A percentile compares a stretch with the other conserved stretches of the same genome.
Evolutionary conservation across 2,797 vertebrate genomes (phyloP).

Genomic region (Ciconia nigra): DNA sequence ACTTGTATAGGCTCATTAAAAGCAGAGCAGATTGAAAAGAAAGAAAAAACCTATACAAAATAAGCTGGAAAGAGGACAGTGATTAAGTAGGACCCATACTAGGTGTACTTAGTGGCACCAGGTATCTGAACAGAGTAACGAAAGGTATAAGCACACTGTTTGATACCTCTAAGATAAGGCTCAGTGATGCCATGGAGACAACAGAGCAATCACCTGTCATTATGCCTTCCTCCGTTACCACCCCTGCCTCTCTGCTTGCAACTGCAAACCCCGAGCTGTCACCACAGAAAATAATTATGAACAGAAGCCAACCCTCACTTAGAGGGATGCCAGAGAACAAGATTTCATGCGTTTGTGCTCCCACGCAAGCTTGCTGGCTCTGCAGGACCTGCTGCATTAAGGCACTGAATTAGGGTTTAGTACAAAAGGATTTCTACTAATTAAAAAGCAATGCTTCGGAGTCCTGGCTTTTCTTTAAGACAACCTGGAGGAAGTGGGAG

Average conservation of each 20-base stretch:
- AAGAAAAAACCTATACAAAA: not conserved
- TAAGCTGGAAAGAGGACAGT: not conserved
- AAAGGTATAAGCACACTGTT: not conserved
- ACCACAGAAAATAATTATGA: not conserved
- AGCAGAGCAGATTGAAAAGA: not conserved
- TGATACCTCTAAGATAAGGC: not conserved
- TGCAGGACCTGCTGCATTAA: not conserved
- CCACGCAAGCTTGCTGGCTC: not conserved
- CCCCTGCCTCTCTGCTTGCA: not conserved
- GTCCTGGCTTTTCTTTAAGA: not conserved
- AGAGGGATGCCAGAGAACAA: not conserved
- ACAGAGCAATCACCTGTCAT: constrained; percentile 11
- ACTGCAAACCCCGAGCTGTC: constrained; percentile 14
- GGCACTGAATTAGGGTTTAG: not conserved
- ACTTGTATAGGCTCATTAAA: not conserved
- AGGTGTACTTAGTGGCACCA: not conserved
- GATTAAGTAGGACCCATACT: not conserved
- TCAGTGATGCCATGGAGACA: constrained; percentile 41
- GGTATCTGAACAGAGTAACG: not conserved
- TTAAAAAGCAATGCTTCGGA: not conserved
- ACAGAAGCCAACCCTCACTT: not conserved
- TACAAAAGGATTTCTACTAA: not conserved
- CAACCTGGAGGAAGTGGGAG: not conserved
- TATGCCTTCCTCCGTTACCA: not conserved
- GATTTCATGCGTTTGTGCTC: not conserved